These are phyloP conservation scores for Petromus typicus DNA, from an alignment of 2,113 vertebrate genomes.

Conservation along the genomic window DNA sequence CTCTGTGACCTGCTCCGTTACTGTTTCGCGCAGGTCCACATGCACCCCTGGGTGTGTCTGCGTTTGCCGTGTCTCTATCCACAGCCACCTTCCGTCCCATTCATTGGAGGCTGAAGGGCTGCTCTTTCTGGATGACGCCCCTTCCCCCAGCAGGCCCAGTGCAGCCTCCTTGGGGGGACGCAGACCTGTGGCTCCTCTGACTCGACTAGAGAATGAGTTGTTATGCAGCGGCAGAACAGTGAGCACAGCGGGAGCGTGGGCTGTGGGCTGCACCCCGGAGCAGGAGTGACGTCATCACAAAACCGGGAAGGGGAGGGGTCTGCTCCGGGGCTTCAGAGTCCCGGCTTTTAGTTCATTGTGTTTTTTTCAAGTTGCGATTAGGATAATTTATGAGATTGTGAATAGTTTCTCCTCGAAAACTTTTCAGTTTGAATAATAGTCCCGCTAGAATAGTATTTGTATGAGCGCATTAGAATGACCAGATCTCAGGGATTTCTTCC, in stretches of 20 bases:
- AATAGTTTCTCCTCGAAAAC: neutral
- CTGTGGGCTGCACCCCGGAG: neutral
- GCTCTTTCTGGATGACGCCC: neutral
- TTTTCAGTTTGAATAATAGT: neutral
- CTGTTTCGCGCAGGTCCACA: too few relatives aligned
- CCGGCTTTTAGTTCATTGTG: neutral
- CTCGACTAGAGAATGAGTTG: neutral
- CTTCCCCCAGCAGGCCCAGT: rapidly evolving
- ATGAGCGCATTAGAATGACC: neutral
- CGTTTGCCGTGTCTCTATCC: neutral
- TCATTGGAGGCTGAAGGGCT: neutral
- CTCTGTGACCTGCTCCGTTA: rapidly evolving
- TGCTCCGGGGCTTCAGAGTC: neutral
- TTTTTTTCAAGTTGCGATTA: neutral
- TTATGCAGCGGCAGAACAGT: rapidly evolving
- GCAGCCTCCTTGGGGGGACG: neutral
- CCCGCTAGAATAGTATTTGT: neutral
- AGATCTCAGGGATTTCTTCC: neutral
- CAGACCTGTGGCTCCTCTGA: neutral
- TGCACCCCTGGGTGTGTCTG: too few relatives aligned
- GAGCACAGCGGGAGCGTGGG: neutral
- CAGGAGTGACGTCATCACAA: neutral
- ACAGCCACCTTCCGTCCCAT: neutral
- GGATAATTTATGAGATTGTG: neutral
- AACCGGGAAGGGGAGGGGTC: neutral